phyloP scores from a whole-genome alignment of 2,888 invertebrate species.

The Epicampocera succincta region DNA sequence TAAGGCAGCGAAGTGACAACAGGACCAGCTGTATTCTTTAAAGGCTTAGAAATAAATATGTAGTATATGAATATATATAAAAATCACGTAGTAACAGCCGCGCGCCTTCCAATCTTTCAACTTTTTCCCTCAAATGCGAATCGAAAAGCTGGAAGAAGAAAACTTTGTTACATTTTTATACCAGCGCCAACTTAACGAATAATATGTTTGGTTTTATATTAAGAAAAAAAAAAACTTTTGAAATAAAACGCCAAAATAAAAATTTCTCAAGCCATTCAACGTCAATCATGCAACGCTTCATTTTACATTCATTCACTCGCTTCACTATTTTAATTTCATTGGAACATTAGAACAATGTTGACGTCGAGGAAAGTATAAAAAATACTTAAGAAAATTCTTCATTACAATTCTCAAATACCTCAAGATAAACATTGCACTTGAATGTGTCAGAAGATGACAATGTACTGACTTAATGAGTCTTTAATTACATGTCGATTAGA shows the following conservation, averaged over 20 bases:
- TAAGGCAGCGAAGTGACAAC: too few relatives aligned
- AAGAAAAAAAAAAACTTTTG: constrained; percentile 2
- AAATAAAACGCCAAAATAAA: constrained; percentile 37
- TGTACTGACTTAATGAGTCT: constrained; percentile 72
- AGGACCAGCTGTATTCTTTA: too few relatives aligned
- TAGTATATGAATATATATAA: too few relatives aligned
- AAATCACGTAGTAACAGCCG: too few relatives aligned
- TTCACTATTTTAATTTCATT: constrained; percentile 34
- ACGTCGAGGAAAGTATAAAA: constrained; percentile 1
- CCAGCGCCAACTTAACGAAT: too few relatives aligned
- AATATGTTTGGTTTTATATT: neutral
- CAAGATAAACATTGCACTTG: constrained; percentile 59
- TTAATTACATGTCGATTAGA: constrained; percentile 75
- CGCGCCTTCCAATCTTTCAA: too few relatives aligned
- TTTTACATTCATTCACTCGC: constrained; percentile 5
- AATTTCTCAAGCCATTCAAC: constrained; percentile 34
- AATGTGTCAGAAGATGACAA: constrained; percentile 69
- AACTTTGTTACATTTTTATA: too few relatives aligned
- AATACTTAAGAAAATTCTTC: constrained; percentile 61
- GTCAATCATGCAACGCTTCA: constrained; percentile 47
- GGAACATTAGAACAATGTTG: constrained; percentile 41
- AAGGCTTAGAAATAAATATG: too few relatives aligned
- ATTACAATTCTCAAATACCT: constrained; percentile 57
- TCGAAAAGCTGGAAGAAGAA: too few relatives aligned
- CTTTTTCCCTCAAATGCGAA: too few relatives aligned